Percentiles rank a stretch among this genome's conserved stretches.
These are phyloP conservation scores for Colinus virginianus DNA, from an alignment of 2,113 vertebrate genomes.

Conservation along the genomic window DNA sequence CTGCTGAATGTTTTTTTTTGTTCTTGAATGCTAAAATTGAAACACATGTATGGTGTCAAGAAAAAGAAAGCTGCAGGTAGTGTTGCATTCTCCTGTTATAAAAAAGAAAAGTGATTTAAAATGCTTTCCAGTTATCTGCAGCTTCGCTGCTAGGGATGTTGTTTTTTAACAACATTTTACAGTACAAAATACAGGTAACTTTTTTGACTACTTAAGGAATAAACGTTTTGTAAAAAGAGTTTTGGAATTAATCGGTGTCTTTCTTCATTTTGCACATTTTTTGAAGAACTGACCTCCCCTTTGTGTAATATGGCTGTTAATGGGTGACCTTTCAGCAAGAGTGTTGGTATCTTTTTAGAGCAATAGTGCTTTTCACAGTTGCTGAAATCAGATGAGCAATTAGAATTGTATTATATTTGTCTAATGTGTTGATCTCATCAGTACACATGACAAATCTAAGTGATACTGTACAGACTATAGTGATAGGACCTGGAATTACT, in stretches of 20 bases:
- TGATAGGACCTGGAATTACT: not conserved
- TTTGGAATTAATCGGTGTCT: not conserved
- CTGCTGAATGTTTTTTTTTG: not conserved
- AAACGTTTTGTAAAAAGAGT: not conserved
- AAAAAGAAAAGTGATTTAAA: not conserved
- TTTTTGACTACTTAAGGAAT: not conserved
- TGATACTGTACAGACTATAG: not conserved
- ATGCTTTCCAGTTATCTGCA: not conserved
- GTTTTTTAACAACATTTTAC: not conserved
- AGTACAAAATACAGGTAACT: not conserved
- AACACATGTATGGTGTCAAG: not conserved
- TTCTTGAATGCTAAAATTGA: rapidly evolving
- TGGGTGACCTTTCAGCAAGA: not conserved
- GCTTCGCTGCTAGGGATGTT: not conserved
- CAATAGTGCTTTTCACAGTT: not conserved
- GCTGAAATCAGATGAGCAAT: slow-evolving; percentile 13
- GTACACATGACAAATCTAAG: slow-evolving; percentile 4
- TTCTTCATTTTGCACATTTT: not conserved
- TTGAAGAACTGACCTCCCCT: not conserved
- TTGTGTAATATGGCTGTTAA: not conserved
- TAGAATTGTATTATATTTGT: slow-evolving; percentile 6
- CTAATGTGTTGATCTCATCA: slow-evolving; percentile 44
- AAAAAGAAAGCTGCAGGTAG: not conserved
- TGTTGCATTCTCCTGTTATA: not conserved
- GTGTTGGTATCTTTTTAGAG: not conserved